Conservation (phyloP, 2,888 invertebrate genomes). For the Meghimatium bilineatum region DNA sequence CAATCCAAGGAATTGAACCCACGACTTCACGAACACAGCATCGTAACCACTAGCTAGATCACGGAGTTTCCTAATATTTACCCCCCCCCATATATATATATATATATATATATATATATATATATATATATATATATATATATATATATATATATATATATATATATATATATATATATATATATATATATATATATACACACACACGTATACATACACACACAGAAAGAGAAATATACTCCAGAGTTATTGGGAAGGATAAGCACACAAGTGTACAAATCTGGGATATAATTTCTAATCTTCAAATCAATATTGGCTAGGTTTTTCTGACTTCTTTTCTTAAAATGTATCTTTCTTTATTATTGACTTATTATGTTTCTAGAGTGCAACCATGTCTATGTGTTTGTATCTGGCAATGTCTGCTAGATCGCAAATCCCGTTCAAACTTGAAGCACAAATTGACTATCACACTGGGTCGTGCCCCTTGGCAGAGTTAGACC, state of each 20-base stretch:
- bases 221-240: no score
- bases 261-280: neutral
- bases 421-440: neutral
- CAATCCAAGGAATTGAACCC: no score
- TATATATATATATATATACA: neutral
- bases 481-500: constrained; percentile 3
- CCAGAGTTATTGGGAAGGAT: no score
- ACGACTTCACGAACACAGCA: no score
- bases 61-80: no score
- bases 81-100: no score
- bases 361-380: neutral
- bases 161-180: neutral
- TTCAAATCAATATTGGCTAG: neutral
- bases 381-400: neutral
- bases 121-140: neutral
- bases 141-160: neutral
- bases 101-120: neutral
- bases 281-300: neutral
- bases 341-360: neutral
- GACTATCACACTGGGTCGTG: constrained; percentile 1
- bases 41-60: no score
- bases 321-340: neutral
- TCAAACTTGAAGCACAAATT: neutral
- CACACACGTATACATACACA: no score
- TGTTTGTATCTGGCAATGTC: neutral